These are phyloP conservation scores for Notarius quadriscutis DNA, from an alignment of 2,113 vertebrate genomes.

Conservation along the genomic window DNA sequence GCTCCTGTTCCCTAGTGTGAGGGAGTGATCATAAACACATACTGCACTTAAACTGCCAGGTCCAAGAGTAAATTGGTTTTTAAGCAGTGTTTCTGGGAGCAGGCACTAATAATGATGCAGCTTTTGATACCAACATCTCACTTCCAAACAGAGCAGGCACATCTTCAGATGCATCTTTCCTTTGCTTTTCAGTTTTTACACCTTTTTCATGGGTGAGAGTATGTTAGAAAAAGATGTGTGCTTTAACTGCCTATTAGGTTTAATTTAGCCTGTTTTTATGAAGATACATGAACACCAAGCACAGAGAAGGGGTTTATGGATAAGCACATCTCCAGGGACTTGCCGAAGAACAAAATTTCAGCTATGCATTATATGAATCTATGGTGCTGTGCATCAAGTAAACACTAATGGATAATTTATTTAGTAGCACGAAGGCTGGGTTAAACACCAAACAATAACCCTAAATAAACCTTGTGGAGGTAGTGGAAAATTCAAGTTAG, in stretches of 20 bases:
- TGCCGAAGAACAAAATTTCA: neutral
- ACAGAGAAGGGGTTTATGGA: neutral
- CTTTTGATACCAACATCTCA: conserved; percentile 59
- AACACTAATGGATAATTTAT: conserved; percentile 2
- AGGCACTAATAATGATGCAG: conserved; percentile 53
- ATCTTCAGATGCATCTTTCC: neutral
- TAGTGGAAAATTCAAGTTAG: neutral
- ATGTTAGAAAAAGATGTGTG: neutral
- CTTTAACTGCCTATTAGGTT: neutral
- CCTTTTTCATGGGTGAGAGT: neutral
- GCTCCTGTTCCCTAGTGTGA: conserved; percentile 53
- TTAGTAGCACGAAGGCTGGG: neutral
- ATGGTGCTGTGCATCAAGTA: neutral
- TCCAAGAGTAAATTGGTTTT: conserved; percentile 63
- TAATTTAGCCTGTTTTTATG: neutral
- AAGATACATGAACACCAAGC: neutral
- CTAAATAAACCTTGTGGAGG: neutral
- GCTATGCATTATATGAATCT: too few species aligned
- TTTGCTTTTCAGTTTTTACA: neutral
- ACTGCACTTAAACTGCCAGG: conserved; percentile 71
- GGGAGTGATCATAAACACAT: conserved; percentile 63
- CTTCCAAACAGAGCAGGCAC: conserved; percentile 47
- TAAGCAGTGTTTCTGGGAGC: conserved; percentile 34
- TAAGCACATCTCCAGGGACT: neutral
- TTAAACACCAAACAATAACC: neutral